These are phyloP conservation scores for Chloropsis hardwickii DNA, from an alignment of 2,113 vertebrate genomes.

Conservation along the genomic window DNA sequence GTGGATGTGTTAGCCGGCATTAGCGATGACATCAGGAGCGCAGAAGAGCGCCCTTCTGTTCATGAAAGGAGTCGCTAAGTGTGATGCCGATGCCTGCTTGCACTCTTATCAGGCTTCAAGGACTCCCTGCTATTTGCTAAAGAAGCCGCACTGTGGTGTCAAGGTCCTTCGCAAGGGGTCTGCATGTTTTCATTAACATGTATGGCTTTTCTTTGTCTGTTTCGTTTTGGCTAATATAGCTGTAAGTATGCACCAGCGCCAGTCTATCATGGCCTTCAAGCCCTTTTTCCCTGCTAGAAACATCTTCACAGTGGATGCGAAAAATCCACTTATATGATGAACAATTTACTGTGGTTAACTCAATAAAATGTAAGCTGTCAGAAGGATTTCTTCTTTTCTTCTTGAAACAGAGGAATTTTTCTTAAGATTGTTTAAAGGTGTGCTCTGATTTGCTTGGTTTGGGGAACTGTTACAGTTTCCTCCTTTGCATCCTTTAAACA, in stretches of 20 bases:
- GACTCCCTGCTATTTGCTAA: background rate
- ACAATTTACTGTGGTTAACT: background rate
- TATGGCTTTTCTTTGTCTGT: background rate
- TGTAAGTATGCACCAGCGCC: rapidly evolving
- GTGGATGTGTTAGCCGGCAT: background rate
- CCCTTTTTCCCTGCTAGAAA: background rate
- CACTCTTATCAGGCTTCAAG: background rate
- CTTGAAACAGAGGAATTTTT: background rate
- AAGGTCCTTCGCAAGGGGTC: background rate
- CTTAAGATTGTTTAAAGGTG: background rate
- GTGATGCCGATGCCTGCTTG: rapidly evolving
- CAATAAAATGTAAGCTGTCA: background rate
- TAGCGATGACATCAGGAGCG: rapidly evolving
- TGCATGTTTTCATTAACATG: background rate
- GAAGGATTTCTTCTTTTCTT: background rate
- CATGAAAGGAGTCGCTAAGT: background rate
- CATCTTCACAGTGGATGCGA: background rate
- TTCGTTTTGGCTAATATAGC: background rate
- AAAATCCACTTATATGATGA: background rate
- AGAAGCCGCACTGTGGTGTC: background rate
- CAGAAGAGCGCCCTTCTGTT: background rate
- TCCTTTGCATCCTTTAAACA: background rate
- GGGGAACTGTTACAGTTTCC: background rate
- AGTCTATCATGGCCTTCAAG: background rate
- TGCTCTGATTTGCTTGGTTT: background rate